These are phyloP conservation scores for Platysteira castanea DNA, from an alignment of 2,113 vertebrate species.

Conservation along the genomic window DNA sequence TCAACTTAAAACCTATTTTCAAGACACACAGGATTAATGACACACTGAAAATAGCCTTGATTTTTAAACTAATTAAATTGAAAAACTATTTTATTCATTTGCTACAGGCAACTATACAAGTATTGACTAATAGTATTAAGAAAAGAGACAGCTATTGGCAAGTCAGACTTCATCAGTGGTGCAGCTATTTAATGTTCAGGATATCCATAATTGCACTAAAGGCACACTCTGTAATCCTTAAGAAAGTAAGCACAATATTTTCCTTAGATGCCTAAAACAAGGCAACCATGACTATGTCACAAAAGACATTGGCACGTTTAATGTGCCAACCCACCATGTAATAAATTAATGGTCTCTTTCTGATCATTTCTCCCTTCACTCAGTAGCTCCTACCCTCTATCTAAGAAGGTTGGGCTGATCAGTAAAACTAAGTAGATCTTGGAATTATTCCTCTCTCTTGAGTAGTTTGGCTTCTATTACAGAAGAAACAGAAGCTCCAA, in stretches of 20 bases:
- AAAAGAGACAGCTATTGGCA: neutral
- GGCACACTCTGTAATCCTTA: neutral
- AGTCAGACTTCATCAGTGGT: neutral
- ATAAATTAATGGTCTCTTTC: neutral
- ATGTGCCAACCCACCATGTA: neutral
- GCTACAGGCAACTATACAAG: neutral
- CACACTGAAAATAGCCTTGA: neutral
- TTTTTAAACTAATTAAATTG: neutral
- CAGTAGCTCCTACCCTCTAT: neutral
- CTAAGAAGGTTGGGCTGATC: neutral
- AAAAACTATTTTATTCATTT: neutral
- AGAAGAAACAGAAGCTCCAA: neutral
- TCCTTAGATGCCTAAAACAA: neutral
- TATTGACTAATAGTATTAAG: neutral
- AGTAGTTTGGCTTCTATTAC: neutral
- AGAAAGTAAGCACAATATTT: neutral
- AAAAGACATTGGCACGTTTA: neutral
- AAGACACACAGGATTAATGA: neutral
- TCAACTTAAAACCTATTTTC: neutral
- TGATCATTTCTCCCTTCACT: neutral
- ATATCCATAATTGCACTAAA: neutral
- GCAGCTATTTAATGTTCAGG: neutral
- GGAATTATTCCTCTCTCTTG: neutral
- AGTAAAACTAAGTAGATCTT: neutral
- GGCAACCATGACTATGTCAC: neutral